Conservation (phyloP, 2,888 invertebrate species). For the Empis livida region DNA sequence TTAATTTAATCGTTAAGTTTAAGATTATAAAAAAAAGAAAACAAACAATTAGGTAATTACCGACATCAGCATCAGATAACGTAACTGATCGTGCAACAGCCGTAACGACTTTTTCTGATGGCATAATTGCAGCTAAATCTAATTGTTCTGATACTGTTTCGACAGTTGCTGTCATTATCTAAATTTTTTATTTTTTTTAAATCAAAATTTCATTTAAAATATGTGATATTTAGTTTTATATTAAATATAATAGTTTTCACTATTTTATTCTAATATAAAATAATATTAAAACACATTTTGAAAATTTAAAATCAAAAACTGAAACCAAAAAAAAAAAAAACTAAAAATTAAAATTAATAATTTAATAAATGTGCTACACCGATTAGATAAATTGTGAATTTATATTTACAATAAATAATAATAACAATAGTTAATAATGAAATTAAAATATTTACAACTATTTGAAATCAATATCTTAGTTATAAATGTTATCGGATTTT, state of each 20-base stretch:
- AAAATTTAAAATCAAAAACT: too few species aligned
- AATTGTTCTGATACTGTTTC: slow-evolving; percentile 85
- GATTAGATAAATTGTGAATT: slow-evolving; percentile 1
- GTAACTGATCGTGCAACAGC: slow-evolving; percentile 80
- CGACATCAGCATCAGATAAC: slow-evolving; percentile 74
- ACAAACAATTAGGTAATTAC: slow-evolving; percentile 20
- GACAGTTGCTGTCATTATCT: slow-evolving; percentile 93
- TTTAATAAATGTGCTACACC: slow-evolving; percentile 6
- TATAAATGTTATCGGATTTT: too few species aligned
- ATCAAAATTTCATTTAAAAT: too few species aligned
- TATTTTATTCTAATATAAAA: neutral
- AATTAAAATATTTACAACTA: too few species aligned
- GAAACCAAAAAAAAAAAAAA: neutral
- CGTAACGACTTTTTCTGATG: slow-evolving; percentile 58
- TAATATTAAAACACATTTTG: too few species aligned
- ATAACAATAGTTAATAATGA: too few species aligned
- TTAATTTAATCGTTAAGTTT: too few species aligned
- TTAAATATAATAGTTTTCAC: neutral
- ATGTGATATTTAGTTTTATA: too few species aligned
- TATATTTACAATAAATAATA: neutral
- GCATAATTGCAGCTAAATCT: slow-evolving; percentile 76
- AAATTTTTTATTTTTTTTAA: slow-evolving; percentile 19
- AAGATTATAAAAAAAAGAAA: slow-evolving; percentile 5
- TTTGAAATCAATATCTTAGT: too few species aligned
- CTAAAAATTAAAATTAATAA: neutral